Evolutionary conservation across 1,140 invertebrate genomes (phyloP).

Genomic region (Drosophila kikkawai): DNA sequence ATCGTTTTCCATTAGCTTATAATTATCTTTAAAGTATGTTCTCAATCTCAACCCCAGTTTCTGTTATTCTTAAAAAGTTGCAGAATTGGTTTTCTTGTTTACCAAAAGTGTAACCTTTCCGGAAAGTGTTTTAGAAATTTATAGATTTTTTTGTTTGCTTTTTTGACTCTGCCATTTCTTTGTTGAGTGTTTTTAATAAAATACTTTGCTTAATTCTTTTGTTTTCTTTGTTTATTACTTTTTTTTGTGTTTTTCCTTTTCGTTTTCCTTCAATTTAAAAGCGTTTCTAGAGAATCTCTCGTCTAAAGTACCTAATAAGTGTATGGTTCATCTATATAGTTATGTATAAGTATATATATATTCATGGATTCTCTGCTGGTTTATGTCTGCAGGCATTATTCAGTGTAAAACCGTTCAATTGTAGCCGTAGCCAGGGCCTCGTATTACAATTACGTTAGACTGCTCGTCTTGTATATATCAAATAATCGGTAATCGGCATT

Average conservation of each 20-base stretch:
- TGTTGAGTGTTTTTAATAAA: constrained; percentile 60
- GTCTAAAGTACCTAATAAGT: constrained; percentile 74
- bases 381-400: constrained; percentile 63
- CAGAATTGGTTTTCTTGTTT: constrained; percentile 51
- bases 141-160: constrained; percentile 32
- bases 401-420: constrained; percentile 80
- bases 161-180: constrained; percentile 34
- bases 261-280: constrained; percentile 58
- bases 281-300: constrained; percentile 73
- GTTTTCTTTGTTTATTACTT: constrained; percentile 24
- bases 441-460: constrained; percentile 56
- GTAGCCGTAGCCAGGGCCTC: constrained; percentile 66
- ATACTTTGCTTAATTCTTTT: constrained; percentile 53
- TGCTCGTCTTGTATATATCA: constrained; percentile 38
- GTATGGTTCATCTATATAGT: constrained; percentile 60
- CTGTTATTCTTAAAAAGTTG: constrained; percentile 53
- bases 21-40: constrained; percentile 68
- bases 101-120: constrained; percentile 53
- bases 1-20: constrained; percentile 67
- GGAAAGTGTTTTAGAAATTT: constrained; percentile 63
- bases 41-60: constrained; percentile 42
- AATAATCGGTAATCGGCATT: constrained; percentile 44
- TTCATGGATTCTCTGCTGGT: constrained; percentile 35
- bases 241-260: constrained; percentile 11
- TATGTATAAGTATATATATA: constrained; percentile 56